A percentile compares a stretch with the other conserved stretches of the same genome.
These are phyloP conservation scores for Cebus imitator DNA, from an alignment of 2,113 vertebrate genomes.

Conservation along the genomic window DNA sequence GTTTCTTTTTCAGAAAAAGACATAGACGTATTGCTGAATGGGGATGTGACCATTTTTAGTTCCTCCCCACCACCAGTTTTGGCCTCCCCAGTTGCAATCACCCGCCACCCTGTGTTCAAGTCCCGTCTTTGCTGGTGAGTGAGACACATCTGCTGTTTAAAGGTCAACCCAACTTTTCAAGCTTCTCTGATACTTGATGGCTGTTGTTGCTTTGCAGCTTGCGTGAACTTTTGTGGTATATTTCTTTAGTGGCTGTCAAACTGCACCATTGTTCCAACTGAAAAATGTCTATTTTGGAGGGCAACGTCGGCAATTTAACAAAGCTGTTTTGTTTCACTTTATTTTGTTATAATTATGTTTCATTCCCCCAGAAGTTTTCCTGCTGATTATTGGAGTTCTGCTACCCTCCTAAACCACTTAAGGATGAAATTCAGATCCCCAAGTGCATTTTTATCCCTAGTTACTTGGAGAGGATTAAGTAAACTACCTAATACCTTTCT, in stretches of 20 bases:
- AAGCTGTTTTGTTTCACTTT: not conserved
- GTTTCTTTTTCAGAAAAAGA: not conserved
- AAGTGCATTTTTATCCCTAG: slow-evolving; percentile 41
- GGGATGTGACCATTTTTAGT: slow-evolving; percentile 37
- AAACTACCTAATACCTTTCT: slow-evolving; percentile 53
- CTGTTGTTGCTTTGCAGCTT: not conserved
- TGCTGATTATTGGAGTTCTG: slow-evolving; percentile 10
- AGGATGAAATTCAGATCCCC: slow-evolving; percentile 45
- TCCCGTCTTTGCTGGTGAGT: slow-evolving; percentile 3
- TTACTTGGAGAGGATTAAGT: slow-evolving; percentile 53
- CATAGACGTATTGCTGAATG: not conserved
- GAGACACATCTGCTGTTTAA: slow-evolving; percentile 5
- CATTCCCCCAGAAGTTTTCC: not conserved
- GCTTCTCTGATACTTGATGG: not conserved
- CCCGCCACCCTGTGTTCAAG: not conserved
- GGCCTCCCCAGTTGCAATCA: not conserved
- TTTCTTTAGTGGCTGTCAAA: not conserved
- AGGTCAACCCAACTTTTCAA: slow-evolving; percentile 10
- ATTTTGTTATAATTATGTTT: slow-evolving; percentile 36
- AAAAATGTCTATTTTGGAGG: slow-evolving; percentile 33
- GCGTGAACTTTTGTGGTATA: not conserved
- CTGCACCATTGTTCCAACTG: not conserved
- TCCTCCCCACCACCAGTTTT: not conserved
- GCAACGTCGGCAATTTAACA: not conserved
- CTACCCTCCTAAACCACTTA: slow-evolving; percentile 13